Base-by-base conservation (phyloP, 2,797 vertebrate species). In the Lutjanus campechanus region DNA sequence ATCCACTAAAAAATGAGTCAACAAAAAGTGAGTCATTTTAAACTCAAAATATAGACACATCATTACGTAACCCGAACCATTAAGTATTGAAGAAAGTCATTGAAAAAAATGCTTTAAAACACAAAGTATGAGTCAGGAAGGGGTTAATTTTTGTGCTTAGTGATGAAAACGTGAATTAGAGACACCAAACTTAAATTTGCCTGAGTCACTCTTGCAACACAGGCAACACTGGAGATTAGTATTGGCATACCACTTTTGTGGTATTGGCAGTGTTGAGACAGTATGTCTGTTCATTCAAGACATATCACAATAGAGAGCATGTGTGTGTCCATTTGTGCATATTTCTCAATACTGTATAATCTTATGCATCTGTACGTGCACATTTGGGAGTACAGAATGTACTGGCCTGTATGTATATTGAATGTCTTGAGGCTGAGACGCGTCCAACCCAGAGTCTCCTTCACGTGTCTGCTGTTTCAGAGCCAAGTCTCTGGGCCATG, bases 401-500 rank as follows among this genome's bases (percentile, higher is more conserved):
- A 47, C 83, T 50, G 44, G 56, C 50, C 54, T 43, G 29, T 73
- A 84, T 83, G 58, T 82, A 77, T 84, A 77, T 67, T 81, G 81
- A 70, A 82, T 83, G 79, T 89, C 77, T 86, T 61, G 60, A 77
- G 87, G 59, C 61, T 68, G 56, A 81, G 46, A 82, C 67, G 71
- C 84, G 85, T 86, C 82, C 86, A 84, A 87, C 79, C 87, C 86
- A 91, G 50, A 86, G 80, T 76, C 77, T 77, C 77, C 81, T 83
- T 81, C 72, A 79, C 69, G 73, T 73, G 69, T 90, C 70, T 75
- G 78, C 73, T 84, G 82, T 22, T 59, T 88, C 73, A 73, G 68
- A 85, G 91, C 87, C 91, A 93, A 91, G 81, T 89, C 83, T 91
- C 85, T 82, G 50, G 80, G 83, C 83, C 79, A 75, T 91, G 92